These are phyloP conservation scores for Acipenser ruthenus DNA, from an alignment of 2,797 vertebrate species.

Conservation along the genomic window DNA sequence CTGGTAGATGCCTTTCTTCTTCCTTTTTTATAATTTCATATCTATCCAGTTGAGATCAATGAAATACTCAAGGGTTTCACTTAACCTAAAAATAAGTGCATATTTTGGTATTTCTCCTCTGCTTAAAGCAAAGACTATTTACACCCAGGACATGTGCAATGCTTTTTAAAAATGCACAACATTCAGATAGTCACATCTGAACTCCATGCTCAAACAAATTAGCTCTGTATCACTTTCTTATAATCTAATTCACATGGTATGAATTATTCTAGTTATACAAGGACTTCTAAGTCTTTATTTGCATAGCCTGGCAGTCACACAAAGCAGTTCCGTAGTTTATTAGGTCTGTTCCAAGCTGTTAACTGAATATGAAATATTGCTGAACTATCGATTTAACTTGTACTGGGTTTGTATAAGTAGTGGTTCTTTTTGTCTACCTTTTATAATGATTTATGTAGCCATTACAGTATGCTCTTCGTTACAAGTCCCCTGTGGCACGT, in stretches of 20 bases:
- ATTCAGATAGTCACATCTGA: background rate
- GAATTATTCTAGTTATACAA: background rate
- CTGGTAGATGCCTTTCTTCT: background rate
- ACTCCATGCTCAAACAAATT: background rate
- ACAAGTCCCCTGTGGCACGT: background rate
- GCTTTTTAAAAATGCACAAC: background rate
- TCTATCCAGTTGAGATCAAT: constrained; percentile 8
- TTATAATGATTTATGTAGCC: constrained; percentile 11
- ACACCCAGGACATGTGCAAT: background rate
- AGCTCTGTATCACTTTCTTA: background rate
- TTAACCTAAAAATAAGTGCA: constrained; percentile 3
- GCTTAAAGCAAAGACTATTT: constrained; percentile 1
- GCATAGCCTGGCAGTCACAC: too few relatives aligned
- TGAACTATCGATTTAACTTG: constrained; percentile 3
- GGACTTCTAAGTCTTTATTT: too few relatives aligned
- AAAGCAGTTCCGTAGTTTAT: background rate
- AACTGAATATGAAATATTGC: background rate
- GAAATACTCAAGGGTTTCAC: constrained; percentile 9
- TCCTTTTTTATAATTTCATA: constrained; percentile 1
- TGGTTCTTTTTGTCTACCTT: constrained; percentile 4
- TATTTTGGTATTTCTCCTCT: background rate
- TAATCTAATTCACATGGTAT: background rate
- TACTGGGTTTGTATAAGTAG: background rate
- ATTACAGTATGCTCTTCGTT: background rate
- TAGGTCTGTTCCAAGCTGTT: constrained; percentile 3